Evolutionary conservation across 2,888 invertebrate genomes (phyloP).

Genomic region (Drosophila infuscata): DNA sequence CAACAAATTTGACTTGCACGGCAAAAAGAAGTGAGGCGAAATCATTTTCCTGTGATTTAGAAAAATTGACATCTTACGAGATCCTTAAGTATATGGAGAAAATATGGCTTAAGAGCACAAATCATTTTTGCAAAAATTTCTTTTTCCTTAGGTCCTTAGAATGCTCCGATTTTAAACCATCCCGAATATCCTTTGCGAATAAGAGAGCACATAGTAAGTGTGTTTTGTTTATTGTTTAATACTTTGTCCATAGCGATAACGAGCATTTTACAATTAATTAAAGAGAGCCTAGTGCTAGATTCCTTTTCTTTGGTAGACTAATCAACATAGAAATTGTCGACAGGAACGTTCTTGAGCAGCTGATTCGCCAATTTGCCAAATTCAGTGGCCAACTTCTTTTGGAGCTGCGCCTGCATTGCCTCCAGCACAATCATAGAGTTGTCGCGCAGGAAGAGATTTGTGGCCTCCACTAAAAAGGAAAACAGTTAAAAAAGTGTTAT

Average conservation of each 20-base stretch:
- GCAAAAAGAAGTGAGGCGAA: no score
- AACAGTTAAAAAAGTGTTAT: not conserved
- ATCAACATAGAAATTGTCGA: constrained; percentile 86
- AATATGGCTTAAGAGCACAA: not conserved
- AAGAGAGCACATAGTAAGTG: constrained; percentile 18
- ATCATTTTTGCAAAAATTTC: not conserved
- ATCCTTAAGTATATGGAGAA: no score
- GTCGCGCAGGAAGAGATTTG: constrained; percentile 89
- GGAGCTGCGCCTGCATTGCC: constrained; percentile 89
- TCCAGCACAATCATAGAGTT: constrained; percentile 89
- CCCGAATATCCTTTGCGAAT: not conserved
- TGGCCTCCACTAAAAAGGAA: constrained; percentile 88
- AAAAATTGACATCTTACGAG: not conserved
- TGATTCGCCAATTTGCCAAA: constrained; percentile 89
- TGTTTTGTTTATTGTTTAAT: constrained; percentile 57
- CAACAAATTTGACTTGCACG: no score
- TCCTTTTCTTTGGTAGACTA: constrained; percentile 28
- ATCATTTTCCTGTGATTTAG: not conserved
- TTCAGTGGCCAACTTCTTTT: constrained; percentile 87
- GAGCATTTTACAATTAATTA: constrained; percentile 64
- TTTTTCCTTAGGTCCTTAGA: not conserved
- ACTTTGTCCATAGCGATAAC: constrained; percentile 61
- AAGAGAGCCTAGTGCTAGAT: constrained; percentile 43
- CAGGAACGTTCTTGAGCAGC: constrained; percentile 88
- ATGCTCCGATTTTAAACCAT: not conserved